Evolutionary conservation across 2,797 vertebrate species (phyloP), one percentile per base, ranked within the genome.

Genomic region (Lepilemur ruficaudatus): DNA sequence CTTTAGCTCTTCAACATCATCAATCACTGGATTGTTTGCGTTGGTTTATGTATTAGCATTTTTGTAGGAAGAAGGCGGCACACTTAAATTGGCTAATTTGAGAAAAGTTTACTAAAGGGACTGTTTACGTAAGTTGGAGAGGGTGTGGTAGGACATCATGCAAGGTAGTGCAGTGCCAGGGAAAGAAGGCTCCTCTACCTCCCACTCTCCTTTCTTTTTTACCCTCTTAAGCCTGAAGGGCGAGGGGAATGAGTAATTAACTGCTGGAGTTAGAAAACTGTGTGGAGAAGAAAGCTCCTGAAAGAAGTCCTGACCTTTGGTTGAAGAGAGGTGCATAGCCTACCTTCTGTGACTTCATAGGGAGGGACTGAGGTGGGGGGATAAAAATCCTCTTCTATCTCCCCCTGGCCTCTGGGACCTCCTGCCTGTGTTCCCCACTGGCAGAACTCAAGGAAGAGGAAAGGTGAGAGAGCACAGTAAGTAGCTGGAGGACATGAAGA

Each of bases 251-350:
- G 20, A 78, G 10, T 43, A 2, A 55, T 52, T 59, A 25, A 2
- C 12, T 48, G 10, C 32, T n/a, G 22, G 13, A 83, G 46, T 57
- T 7, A 75, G 61, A 76, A 57, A 55, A 7, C 30, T 75, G 6
- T 73, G 20, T 75, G 50, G 41, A 80, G 38, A 83, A 93, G 38
- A 83, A 93, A 55, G 15, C 25, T 67, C 15, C 65, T 93, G 38
- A 57, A 79, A 50, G 17, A 3, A 65, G 12, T 41, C 15, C n/a
- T 52, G n/a, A 6, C 20, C 23, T 50, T 15, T 72, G 2, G 61
- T 89, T 63, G 52, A 57, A 32, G 25, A 12, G 15, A 30, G 23
- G 22, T 23, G 7, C 20, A 38, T 0, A 38, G 61, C 1, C 35
- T 46, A 46, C 28, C 2, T 18, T 80, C 30, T 75, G 30, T 17